phyloP scores from a whole-genome alignment of 2,888 invertebrate genomes.

The Pristionchus japonicus region DNA sequence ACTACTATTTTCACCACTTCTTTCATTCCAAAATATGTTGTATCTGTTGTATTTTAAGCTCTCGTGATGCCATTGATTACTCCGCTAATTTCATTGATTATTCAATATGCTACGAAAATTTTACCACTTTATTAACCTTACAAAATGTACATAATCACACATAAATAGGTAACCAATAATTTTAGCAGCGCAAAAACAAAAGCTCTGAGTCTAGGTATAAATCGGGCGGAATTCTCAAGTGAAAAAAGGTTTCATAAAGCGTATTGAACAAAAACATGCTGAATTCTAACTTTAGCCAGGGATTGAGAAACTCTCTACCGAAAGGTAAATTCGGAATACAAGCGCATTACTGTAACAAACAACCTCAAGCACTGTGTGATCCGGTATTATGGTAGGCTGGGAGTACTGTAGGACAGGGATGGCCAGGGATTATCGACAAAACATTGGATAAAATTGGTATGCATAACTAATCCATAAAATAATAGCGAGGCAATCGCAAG shows the following conservation, averaged over 20 bases:
- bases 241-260: constrained; percentile 23
- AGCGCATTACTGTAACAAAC: constrained; percentile 7
- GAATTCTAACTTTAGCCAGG: neutral
- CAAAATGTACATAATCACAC: constrained; percentile 44
- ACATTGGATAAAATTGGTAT: neutral
- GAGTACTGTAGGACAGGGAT: neutral
- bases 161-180: constrained; percentile 37
- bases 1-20: no score
- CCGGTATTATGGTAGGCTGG: neutral
- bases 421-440: neutral
- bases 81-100: no score
- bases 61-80: no score
- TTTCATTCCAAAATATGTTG: no score
- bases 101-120: neutral
- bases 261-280: constrained; percentile 23
- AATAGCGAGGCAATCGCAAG: neutral
- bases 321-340: constrained; percentile 14
- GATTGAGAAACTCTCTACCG: neutral
- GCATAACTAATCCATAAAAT: no score
- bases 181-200: constrained; percentile 31
- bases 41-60: no score
- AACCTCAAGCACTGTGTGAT: constrained; percentile 5
- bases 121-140: constrained; percentile 38
- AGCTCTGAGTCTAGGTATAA: constrained; percentile 12
- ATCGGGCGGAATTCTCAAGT: constrained; percentile 6